A percentile compares a stretch with the other conserved stretches of the same genome.
Conservation (phyloP, 30 jellyfish, hydroid and myxozoan species). For the Rhopilema esculentum region DNA sequence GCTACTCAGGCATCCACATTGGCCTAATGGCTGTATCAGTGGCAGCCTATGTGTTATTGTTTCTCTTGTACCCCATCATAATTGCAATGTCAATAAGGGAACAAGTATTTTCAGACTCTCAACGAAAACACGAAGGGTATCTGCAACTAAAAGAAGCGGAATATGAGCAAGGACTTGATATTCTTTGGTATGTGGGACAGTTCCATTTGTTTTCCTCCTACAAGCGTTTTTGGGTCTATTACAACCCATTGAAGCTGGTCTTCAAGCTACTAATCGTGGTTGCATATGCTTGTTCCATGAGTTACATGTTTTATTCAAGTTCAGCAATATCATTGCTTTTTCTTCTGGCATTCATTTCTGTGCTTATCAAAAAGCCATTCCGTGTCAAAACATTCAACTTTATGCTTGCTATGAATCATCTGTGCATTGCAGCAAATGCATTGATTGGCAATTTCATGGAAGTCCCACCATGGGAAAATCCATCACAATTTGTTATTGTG, state of each 20-base stretch:
- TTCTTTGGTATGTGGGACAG: constrained; percentile 92
- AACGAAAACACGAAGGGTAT: constrained; percentile 88
- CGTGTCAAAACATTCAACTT: constrained; percentile 87
- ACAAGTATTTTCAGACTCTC: constrained; percentile 73
- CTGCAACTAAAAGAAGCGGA: constrained; percentile 96
- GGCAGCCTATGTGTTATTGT: constrained; percentile 63
- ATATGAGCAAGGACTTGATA: constrained; percentile 93
- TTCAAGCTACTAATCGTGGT: constrained; percentile 72
- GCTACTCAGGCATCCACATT: constrained; percentile 74
- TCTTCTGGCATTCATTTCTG: constrained; percentile 64
- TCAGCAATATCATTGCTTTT: constrained; percentile 77
- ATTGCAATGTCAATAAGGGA: constrained; percentile 60
- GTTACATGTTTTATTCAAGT: constrained; percentile 84
- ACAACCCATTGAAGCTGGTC: constrained; percentile 82
- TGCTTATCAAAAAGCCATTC: constrained; percentile 75
- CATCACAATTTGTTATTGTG: constrained; percentile 82
- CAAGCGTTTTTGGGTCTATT: constrained; percentile 87
- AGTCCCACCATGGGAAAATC: constrained; percentile 96
- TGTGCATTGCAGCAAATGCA: constrained; percentile 77
- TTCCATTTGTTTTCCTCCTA: constrained; percentile 90
- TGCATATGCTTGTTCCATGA: constrained; percentile 83
- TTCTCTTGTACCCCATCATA: constrained; percentile 72
- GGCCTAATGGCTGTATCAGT: constrained; percentile 68
- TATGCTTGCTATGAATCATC: constrained; percentile 71
- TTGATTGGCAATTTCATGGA: constrained; percentile 88